A percentile compares a stretch with the other conserved stretches of the same genome.
phyloP scores from a whole-genome alignment of 2,797 vertebrate genomes.

The Babyrousa celebensis region DNA sequence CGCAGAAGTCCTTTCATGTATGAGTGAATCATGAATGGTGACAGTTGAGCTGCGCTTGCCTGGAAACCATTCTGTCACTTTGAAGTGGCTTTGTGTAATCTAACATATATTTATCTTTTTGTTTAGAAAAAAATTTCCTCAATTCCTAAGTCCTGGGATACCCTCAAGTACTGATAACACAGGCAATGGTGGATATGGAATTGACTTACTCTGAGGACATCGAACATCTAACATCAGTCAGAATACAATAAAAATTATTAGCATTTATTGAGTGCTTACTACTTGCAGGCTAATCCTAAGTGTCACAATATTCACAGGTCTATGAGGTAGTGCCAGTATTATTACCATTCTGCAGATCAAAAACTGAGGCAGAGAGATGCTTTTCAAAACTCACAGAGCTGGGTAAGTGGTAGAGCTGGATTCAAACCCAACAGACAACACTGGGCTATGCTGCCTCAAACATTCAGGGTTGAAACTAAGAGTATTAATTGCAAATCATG shows the following conservation, averaged over 20 bases:
- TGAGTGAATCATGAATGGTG: not conserved
- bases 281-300: not conserved
- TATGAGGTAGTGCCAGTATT: not conserved
- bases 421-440: not conserved
- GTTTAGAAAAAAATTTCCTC: slow-evolving; percentile 61
- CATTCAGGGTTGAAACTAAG: not conserved
- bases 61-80: not conserved
- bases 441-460: not conserved
- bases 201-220: not conserved
- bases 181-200: not conserved
- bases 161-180: not conserved
- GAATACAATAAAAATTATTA: slow-evolving; percentile 18
- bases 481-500: slow-evolving; percentile 31
- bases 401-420: not conserved
- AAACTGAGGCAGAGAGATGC: slow-evolving; percentile 43
- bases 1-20: not conserved
- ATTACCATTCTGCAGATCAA: not conserved
- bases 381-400: slow-evolving; percentile 3
- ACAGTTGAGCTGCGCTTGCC: slow-evolving; percentile 1
- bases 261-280: not conserved
- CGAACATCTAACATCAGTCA: not conserved
- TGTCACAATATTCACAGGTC: not conserved
- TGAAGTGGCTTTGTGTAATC: not conserved
- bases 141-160: slow-evolving; percentile 27
- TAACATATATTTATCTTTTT: slow-evolving; percentile 13